These are phyloP conservation scores for Trachymyrmex septentrionalis DNA, from an alignment of 1,140 invertebrate species.

Conservation along the genomic window DNA sequence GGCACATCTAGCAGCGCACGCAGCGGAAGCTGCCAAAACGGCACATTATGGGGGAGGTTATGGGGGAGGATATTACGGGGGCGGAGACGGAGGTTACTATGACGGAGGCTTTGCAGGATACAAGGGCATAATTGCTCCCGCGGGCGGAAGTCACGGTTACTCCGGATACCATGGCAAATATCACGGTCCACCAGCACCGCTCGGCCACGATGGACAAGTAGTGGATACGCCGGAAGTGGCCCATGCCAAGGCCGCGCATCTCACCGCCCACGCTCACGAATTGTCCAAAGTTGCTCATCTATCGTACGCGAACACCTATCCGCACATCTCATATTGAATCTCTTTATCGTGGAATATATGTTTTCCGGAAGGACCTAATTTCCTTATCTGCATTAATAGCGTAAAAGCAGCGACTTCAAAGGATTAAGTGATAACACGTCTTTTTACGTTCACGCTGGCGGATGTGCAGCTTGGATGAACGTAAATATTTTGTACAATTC, in stretches of 20 bases:
- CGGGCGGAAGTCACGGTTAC: conserved; percentile 58
- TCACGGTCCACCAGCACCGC: conserved; percentile 79
- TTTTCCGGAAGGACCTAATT: background rate
- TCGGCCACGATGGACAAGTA: conserved; percentile 77
- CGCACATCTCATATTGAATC: conserved; percentile 42
- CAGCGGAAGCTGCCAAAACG: conserved; percentile 79
- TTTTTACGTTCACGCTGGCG: background rate
- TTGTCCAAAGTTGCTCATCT: conserved; percentile 78
- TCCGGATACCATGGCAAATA: conserved; percentile 69
- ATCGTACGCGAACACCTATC: conserved; percentile 43
- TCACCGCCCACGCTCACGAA: conserved; percentile 87
- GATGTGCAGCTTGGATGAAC: background rate
- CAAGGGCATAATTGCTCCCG: background rate
- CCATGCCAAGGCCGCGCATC: conserved; percentile 87
- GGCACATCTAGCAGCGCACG: conserved; percentile 87
- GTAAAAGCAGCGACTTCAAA: background rate
- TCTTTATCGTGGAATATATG: background rate
- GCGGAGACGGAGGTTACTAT: conserved; percentile 32
- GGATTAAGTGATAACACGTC: background rate
- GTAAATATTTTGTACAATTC: conserved; percentile 12
- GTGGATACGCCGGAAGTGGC: conserved; percentile 84
- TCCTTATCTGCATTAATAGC: background rate
- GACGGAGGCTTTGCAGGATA: background rate
- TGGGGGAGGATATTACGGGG: conserved; percentile 77
- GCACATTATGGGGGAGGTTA: conserved; percentile 75